Evolutionary conservation across 2,113 vertebrate genomes (phyloP).

Genomic region (Shinisaurus crocodilurus): DNA sequence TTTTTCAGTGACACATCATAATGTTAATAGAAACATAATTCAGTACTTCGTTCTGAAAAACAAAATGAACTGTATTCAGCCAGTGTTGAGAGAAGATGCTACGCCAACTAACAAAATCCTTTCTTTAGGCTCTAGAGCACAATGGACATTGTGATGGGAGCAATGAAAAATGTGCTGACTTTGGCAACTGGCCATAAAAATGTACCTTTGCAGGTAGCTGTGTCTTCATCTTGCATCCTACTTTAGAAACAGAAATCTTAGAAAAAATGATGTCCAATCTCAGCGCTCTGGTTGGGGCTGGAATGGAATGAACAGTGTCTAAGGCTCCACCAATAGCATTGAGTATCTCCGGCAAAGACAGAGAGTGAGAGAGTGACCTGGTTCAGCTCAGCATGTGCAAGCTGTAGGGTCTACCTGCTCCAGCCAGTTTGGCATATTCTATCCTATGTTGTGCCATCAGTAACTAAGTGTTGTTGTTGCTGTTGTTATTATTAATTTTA

Average conservation of each 20-base stretch:
- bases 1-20: background rate
- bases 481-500: no score
- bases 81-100: background rate
- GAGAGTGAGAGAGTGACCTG: background rate
- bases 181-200: background rate
- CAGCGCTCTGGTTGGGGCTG: background rate
- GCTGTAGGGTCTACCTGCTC: no score
- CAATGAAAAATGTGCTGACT: background rate
- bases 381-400: background rate
- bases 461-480: no score
- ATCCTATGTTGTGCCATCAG: background rate
- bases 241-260: background rate
- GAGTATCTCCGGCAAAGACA: background rate
- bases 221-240: background rate
- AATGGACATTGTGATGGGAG: constrained; percentile 26
- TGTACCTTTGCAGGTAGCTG: background rate
- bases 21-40: constrained; percentile 25
- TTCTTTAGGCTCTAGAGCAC: constrained; percentile 20
- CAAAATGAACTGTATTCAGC: background rate
- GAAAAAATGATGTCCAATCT: background rate
- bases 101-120: background rate
- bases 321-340: background rate
- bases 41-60: constrained; percentile 1
- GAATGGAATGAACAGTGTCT: background rate
- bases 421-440: background rate